Percentiles rank a stretch among this genome's conserved stretches.
phyloP scores from a whole-genome alignment of 2,113 vertebrate genomes.

The Mugil cephalus region DNA sequence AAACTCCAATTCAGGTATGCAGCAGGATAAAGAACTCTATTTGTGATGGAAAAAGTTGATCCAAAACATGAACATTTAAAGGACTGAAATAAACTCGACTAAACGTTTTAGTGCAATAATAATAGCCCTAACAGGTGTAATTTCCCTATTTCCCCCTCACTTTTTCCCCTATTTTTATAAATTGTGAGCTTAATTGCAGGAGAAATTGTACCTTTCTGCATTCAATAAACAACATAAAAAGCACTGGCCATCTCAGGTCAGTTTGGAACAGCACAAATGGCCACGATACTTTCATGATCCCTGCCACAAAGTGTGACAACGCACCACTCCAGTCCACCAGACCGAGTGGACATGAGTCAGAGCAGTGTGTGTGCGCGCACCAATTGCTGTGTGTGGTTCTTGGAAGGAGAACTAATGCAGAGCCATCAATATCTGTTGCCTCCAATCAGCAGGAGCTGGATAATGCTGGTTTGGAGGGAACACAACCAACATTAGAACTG shows the following conservation, averaged over 20 bases:
- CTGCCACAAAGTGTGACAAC: constrained; percentile 4
- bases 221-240: constrained; percentile 18
- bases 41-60: constrained; percentile 27
- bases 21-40: constrained; percentile 7
- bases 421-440: constrained; percentile 21
- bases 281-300: constrained; percentile 8
- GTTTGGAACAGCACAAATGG: constrained; percentile 6
- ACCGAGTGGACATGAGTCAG: neutral
- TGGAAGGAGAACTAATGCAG: no score
- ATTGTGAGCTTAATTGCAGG: constrained; percentile 33
- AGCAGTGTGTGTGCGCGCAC: neutral
- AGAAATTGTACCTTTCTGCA: constrained; percentile 35
- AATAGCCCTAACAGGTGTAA: no score
- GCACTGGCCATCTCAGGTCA: neutral
- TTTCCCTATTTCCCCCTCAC: no score
- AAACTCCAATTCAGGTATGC: constrained; percentile 43
- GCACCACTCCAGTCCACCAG: neutral
- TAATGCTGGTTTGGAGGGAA: constrained; percentile 11
- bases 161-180: constrained; percentile 1
- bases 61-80: neutral
- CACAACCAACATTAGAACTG: constrained; percentile 14
- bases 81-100: no score
- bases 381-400: no score
- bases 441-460: constrained; percentile 15
- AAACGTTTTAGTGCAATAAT: no score